Evolutionary conservation across 2,888 invertebrate species (phyloP).

Genomic region (Apotomis turbidana): DNA sequence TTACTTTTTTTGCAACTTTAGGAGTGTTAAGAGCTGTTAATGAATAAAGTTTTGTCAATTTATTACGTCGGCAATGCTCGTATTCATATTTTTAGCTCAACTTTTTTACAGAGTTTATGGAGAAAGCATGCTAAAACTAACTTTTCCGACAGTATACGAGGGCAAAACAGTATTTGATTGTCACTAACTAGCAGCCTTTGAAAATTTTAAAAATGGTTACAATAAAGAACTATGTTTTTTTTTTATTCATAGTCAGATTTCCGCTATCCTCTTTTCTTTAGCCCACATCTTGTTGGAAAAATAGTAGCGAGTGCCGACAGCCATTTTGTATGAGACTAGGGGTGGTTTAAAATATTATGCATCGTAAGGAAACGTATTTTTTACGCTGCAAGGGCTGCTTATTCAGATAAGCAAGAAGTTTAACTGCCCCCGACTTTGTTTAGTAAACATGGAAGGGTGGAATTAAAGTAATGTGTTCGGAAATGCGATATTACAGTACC

Average conservation of each 20-base stretch:
- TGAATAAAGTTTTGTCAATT: too few relatives aligned
- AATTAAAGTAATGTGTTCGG: slow-evolving; percentile 5
- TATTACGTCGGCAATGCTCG: too few relatives aligned
- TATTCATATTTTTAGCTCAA: too few relatives aligned
- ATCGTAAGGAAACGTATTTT: slow-evolving; percentile 74
- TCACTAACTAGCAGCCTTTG: too few relatives aligned
- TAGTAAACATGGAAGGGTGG: slow-evolving; percentile 33
- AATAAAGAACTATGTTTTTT: too few relatives aligned
- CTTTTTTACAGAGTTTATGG: too few relatives aligned
- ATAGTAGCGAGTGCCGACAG: slow-evolving; percentile 80
- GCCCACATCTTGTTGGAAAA: slow-evolving; percentile 62
- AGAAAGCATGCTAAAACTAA: too few relatives aligned
- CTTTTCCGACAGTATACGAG: too few relatives aligned
- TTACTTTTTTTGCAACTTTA: too few relatives aligned
- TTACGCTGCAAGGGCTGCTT: slow-evolving; percentile 59
- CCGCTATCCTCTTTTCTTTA: slow-evolving; percentile 47
- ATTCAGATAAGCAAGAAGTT: slow-evolving; percentile 47
- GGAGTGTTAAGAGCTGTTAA: too few relatives aligned
- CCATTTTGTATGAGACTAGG: slow-evolving; percentile 78
- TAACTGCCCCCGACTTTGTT: slow-evolving; percentile 30
- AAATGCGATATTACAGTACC: neutral
- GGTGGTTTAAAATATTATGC: slow-evolving; percentile 81
- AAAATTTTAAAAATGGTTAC: too few relatives aligned
- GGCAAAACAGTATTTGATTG: too few relatives aligned
- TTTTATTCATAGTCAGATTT: neutral